A percentile compares a stretch with the other conserved stretches of the same genome.
Evolutionary conservation across 37 sponge, comb jelly and placozoan species (phyloP).

Genomic region (Lycopodina hypogea): DNA sequence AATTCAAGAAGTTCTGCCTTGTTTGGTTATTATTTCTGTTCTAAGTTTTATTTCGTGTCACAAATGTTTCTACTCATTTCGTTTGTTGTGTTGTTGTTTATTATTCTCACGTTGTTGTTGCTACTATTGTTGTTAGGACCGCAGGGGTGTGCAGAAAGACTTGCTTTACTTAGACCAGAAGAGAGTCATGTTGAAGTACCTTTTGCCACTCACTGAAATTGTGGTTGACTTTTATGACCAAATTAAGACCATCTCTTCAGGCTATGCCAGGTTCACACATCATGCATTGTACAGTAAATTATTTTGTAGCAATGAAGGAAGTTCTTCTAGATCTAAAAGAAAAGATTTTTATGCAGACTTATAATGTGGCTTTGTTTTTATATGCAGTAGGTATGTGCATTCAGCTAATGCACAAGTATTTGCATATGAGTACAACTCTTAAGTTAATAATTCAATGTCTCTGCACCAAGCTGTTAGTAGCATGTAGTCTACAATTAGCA

Average conservation of each 20-base stretch:
- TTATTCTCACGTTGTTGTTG: too few relatives aligned
- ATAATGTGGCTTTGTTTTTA: neutral
- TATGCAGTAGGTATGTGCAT: too few relatives aligned
- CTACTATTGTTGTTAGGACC: slow-evolving; percentile 25
- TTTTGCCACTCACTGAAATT: slow-evolving; percentile 83
- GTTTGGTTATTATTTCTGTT: neutral
- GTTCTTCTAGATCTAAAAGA: neutral
- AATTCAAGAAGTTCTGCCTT: too few relatives aligned
- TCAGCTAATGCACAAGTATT: neutral
- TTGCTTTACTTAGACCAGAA: slow-evolving; percentile 58
- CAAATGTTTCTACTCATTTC: neutral
- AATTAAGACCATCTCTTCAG: slow-evolving; percentile 82
- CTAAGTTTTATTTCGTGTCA: neutral
- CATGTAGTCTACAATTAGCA: too few relatives aligned
- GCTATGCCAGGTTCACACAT: slow-evolving; percentile 82
- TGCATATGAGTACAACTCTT: neutral
- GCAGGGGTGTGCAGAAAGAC: slow-evolving; percentile 73
- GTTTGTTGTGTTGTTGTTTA: neutral
- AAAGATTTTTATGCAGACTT: too few relatives aligned
- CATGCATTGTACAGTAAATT: neutral
- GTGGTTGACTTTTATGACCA: slow-evolving; percentile 85
- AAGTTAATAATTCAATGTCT: too few relatives aligned
- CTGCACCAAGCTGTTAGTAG: too few relatives aligned
- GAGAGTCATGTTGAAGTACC: slow-evolving; percentile 75
- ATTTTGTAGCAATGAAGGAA: neutral